Evolutionary conservation across 2,113 vertebrate species (phyloP).

Genomic region (Paraplagusia blochii): DNA sequence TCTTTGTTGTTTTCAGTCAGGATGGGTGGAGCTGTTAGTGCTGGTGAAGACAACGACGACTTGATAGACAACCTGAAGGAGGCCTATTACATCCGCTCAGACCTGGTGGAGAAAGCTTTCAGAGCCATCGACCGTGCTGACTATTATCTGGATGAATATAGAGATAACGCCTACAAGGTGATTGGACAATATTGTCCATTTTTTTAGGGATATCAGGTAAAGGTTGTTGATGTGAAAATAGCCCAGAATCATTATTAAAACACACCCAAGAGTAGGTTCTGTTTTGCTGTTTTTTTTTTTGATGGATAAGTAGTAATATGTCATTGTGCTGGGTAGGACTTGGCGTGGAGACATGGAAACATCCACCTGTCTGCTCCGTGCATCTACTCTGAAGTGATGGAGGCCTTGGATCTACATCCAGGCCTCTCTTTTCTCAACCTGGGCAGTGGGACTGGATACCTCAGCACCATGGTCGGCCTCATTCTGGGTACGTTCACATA

Average conservation of each 20-base stretch:
- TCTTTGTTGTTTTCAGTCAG: constrained; percentile 45
- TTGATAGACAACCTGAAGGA: constrained; percentile 96
- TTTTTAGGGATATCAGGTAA: too few relatives aligned
- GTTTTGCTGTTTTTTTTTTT: not conserved
- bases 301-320: not conserved
- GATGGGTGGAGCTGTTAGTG: constrained; percentile 97
- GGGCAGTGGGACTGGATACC: constrained; percentile 95
- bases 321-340: constrained; percentile 65
- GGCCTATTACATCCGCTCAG: constrained; percentile 92
- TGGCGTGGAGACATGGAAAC: constrained; percentile 96
- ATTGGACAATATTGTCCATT: not conserved
- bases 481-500: constrained; percentile 87
- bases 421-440: constrained; percentile 95
- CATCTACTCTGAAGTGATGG: constrained; percentile 99
- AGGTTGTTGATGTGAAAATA: too few relatives aligned
- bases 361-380: constrained; percentile 96
- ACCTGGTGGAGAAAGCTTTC: constrained; percentile 92
- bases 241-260: not conserved
- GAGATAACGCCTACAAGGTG: constrained; percentile 93
- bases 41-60: constrained; percentile 95
- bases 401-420: constrained; percentile 91
- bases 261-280: not conserved
- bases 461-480: constrained; percentile 98
- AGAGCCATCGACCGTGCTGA: constrained; percentile 91
- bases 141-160: constrained; percentile 96